Evolutionary conservation across 2,113 vertebrate species (phyloP).

Genomic region (Lagenorhynchus albirostris): DNA sequence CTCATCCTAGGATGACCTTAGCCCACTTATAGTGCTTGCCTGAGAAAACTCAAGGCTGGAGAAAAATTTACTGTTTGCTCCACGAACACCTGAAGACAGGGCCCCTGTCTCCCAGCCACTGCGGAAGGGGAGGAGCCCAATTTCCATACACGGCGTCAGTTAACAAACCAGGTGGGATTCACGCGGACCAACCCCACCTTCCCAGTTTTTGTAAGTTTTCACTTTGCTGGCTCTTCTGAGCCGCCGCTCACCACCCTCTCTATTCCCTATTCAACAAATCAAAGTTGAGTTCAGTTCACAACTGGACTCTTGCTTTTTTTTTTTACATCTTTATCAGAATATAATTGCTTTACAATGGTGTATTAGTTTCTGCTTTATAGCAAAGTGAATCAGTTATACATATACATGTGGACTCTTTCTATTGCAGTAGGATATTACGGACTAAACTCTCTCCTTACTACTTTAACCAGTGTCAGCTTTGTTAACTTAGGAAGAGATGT

Average conservation of each 20-base stretch:
- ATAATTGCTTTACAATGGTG: too few relatives aligned
- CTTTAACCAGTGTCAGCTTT: background rate
- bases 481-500: background rate
- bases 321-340: too few relatives aligned
- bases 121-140: background rate
- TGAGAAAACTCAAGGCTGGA: background rate
- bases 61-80: background rate
- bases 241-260: background rate
- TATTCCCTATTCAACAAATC: background rate
- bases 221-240: background rate
- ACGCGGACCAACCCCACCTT: too few relatives aligned
- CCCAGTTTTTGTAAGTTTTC: background rate
- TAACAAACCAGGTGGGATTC: background rate
- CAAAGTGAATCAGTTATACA: too few relatives aligned
- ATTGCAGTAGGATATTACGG: background rate
- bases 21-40: background rate
- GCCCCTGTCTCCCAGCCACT: background rate
- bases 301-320: background rate
- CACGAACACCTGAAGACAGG: background rate
- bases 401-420: background rate
- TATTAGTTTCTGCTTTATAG: too few relatives aligned
- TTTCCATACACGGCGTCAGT: rapidly evolving
- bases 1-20: background rate
- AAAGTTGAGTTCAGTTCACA: background rate
- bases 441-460: background rate